These are phyloP conservation scores for Pseudorectes ferrugineus DNA, from an alignment of 2,113 vertebrate genomes.

Conservation along the genomic window DNA sequence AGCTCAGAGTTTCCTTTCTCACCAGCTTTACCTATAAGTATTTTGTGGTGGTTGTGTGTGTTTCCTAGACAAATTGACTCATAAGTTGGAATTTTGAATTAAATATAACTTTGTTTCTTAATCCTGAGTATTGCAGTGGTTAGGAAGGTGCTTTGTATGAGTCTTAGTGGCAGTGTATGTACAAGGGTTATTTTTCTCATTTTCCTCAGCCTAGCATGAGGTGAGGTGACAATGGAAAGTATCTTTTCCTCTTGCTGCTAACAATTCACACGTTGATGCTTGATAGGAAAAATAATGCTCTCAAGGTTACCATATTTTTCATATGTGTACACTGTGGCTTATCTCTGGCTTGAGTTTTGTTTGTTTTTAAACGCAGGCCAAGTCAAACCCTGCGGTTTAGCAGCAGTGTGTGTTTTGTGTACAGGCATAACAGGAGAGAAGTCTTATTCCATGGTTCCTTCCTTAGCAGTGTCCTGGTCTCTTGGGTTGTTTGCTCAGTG, in stretches of 20 bases:
- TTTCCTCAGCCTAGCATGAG: neutral
- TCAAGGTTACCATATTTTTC: neutral
- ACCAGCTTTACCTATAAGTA: neutral
- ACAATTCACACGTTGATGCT: neutral
- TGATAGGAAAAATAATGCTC: neutral
- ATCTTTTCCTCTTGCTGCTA: neutral
- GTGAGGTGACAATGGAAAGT: neutral
- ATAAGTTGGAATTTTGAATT: neutral
- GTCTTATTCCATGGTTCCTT: neutral
- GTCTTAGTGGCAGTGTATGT: neutral
- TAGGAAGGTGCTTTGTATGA: neutral
- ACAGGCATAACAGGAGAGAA: neutral
- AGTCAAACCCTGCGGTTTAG: constrained; percentile 29
- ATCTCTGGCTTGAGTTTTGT: constrained; percentile 39
- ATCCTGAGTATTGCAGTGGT: neutral
- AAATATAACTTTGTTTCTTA: neutral
- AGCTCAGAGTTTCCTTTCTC: neutral
- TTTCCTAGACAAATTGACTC: neutral
- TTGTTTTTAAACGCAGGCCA: neutral
- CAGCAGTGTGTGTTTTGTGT: neutral
- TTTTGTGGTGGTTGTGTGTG: neutral
- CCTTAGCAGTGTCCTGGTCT: neutral
- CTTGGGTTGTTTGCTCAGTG: neutral
- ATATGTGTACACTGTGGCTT: neutral
- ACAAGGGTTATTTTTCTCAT: neutral